A percentile compares a stretch with the other conserved stretches of the same genome.
Evolutionary conservation across 2,888 invertebrate species (phyloP).

Genomic region (Perizoma flavofasciatum): DNA sequence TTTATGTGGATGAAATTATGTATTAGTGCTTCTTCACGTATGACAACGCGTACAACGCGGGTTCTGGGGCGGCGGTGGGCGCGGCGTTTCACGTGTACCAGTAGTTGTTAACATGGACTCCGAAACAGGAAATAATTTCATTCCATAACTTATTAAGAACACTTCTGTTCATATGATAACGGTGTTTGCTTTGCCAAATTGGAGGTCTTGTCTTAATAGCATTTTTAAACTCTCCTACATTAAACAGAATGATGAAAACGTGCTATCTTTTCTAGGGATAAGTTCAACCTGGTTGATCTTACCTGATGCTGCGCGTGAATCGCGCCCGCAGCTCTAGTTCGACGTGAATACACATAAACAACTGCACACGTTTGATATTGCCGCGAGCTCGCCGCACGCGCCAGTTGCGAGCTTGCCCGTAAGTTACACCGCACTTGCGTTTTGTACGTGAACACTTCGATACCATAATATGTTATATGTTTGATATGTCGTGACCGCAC

Average conservation of each 20-base stretch:
- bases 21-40: too few species aligned
- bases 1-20: too few species aligned
- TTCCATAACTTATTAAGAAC: too few species aligned
- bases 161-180: too few species aligned
- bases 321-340: slow-evolving; percentile 36
- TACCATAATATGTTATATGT: slow-evolving; percentile 27
- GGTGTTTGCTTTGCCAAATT: too few species aligned
- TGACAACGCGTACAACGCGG: too few species aligned
- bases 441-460: slow-evolving; percentile 41
- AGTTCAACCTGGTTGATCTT: slow-evolving; percentile 38
- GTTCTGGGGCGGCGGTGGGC: too few species aligned
- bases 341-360: slow-evolving; percentile 40
- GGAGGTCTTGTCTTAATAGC: too few species aligned
- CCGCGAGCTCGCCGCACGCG: slow-evolving; percentile 26
- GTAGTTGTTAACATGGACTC: too few species aligned
- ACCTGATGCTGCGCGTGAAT: slow-evolving; percentile 35
- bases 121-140: too few species aligned
- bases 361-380: slow-evolving; percentile 34
- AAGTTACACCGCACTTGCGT: slow-evolving; percentile 40
- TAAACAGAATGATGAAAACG: slow-evolving; percentile 28
- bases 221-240: slow-evolving; percentile 36
- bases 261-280: slow-evolving; percentile 25
- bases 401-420: slow-evolving; percentile 37
- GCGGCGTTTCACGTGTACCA: too few species aligned
- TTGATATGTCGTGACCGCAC: slow-evolving; percentile 41